Evolutionary conservation across 2,113 vertebrate genomes (phyloP), one percentile per base, ranked within the genome.

Genomic region (Phalacrocorax pelagicus): DNA sequence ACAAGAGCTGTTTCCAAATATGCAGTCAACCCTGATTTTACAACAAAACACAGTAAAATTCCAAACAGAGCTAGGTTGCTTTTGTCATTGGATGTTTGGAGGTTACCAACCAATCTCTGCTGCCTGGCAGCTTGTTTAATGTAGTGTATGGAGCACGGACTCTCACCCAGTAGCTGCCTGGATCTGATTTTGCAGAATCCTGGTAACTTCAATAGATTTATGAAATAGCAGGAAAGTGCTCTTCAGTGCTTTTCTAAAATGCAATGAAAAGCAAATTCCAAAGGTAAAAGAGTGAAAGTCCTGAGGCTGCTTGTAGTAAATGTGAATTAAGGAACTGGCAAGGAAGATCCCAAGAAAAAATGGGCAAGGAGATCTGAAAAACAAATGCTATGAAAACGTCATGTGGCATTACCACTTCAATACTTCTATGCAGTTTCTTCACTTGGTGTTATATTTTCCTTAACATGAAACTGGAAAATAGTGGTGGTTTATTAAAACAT

Each of bases 61-160:
- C 36, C 21, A 22, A 52, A 29, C 6, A 75, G 15, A 62, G 20
- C 4, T 40, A 27, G 2, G 1, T 34, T 80, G 36, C 1, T 72
- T 74, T 65, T 69, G 9, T 36, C 6, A 2, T 2, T 72, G 34
- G 4, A 19, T 82, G 4, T 36, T 40, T 65, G 57, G 65, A 73
- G 19, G 32, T 69, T 57, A 22, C 29, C 13, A 69, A 24, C 9
- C 10, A 21, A 12, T 3, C 1, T 11, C 21, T 62, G 18, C 59
- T 58, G 21, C 10, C 8, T 12, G 12, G 17, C 6, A 38, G 24
- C 7, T 67, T 58, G 17, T 22, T 73, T 36, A 27, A 11, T 0
- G 1, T 36, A 38, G 17, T 0, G 0, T 12, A 11, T 38, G 29
- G 17, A 55, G 14, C 0, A 4, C 5, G 32, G 38, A 30, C 26